These are phyloP conservation scores for Trematomus bernacchii DNA, from an alignment of 2,797 vertebrate species.

Conservation along the genomic window DNA sequence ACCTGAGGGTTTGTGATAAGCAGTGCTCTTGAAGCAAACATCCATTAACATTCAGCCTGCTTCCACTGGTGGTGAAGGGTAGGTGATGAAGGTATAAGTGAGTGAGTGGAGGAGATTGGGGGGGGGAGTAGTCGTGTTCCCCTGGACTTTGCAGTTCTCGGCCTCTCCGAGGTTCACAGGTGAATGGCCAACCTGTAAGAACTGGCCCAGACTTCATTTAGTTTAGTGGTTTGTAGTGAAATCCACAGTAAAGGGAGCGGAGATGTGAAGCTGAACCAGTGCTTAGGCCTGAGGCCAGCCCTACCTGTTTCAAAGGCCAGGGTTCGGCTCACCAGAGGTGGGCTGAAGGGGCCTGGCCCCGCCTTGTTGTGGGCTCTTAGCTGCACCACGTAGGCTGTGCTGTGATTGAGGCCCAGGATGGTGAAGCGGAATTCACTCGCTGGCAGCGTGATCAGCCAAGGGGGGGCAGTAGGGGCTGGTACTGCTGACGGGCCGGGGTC, in stretches of 20 bases:
- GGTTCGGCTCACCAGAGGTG: constrained; percentile 91
- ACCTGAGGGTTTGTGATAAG: constrained; percentile 82
- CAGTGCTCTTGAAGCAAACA: constrained; percentile 81
- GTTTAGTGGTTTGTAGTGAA: constrained; percentile 65
- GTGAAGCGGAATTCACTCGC: constrained; percentile 88
- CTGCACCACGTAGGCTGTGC: constrained; percentile 93
- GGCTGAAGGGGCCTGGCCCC: constrained; percentile 94
- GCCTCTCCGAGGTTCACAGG: constrained; percentile 55
- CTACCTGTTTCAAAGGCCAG: constrained; percentile 96
- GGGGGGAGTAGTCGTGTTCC: constrained; percentile 62
- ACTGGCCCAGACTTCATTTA: constrained; percentile 72
- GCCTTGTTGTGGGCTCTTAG: constrained; percentile 93
- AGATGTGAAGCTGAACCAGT: constrained; percentile 73
- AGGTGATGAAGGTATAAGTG: constrained; percentile 82
- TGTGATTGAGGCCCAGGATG: constrained; percentile 91
- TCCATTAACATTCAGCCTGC: constrained; percentile 79
- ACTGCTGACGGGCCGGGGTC: constrained; percentile 44
- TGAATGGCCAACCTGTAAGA: constrained; percentile 66
- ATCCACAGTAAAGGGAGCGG: constrained; percentile 60
- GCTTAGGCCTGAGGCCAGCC: constrained; percentile 75
- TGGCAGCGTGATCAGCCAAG: constrained; percentile 87
- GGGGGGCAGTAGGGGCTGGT: constrained; percentile 54
- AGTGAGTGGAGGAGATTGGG: constrained; percentile 77
- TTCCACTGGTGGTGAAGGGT: constrained; percentile 80
- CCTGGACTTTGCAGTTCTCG: constrained; percentile 61